A percentile compares a stretch with the other conserved stretches of the same genome.
Conservation (phyloP, 2,797 vertebrate species). For the Cyclopterus lumpus region DNA sequence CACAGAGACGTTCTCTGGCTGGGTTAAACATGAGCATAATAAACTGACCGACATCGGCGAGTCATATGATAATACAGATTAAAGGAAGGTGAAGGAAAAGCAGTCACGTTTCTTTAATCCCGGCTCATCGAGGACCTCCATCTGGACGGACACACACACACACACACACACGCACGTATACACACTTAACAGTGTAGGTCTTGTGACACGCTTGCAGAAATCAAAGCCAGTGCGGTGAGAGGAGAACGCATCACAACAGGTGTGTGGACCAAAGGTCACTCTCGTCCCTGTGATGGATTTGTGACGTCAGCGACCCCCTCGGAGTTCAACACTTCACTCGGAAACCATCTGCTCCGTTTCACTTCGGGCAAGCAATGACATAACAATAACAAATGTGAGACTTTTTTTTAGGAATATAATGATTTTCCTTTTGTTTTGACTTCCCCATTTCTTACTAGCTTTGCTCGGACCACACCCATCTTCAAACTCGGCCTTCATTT, state of each 20-base stretch:
- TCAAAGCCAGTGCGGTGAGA: neutral
- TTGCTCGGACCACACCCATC: too few relatives aligned
- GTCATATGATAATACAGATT: neutral
- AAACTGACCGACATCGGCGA: neutral
- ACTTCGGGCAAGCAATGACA: constrained; percentile 17
- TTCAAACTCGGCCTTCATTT: too few relatives aligned
- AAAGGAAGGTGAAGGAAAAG: constrained; percentile 4
- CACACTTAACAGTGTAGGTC: neutral
- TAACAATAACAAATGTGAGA: neutral
- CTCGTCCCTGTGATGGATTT: constrained; percentile 48
- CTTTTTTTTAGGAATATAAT: neutral
- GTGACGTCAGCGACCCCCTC: constrained; percentile 32
- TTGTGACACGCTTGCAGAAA: neutral
- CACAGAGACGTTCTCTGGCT: neutral
- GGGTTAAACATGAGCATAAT: neutral
- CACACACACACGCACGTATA: neutral
- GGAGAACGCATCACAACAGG: constrained; percentile 28
- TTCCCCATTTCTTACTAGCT: too few relatives aligned
- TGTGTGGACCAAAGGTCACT: constrained; percentile 27
- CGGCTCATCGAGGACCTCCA: constrained; percentile 72
- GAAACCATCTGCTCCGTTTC: constrained; percentile 60
- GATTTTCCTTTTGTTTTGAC: neutral
- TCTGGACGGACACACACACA: constrained; percentile 52
- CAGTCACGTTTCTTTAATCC: constrained; percentile 77
- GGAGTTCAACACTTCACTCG: constrained; percentile 20